phyloP scores from a whole-genome alignment of 2,113 vertebrate species.

The Dissostichus mawsoni region DNA sequence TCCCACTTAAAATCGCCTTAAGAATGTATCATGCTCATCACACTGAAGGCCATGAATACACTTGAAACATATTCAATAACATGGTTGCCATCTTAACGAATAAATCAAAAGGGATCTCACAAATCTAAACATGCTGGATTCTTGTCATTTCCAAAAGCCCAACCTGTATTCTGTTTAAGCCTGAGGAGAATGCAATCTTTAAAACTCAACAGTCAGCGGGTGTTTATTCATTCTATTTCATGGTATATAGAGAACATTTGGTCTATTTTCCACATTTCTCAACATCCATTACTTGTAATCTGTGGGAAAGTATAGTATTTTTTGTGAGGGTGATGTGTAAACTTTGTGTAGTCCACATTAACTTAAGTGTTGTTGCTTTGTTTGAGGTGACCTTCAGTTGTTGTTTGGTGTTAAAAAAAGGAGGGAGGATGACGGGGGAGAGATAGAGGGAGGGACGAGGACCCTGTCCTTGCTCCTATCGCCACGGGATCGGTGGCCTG shows the following conservation, averaged over 20 bases:
- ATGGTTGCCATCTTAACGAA: not conserved
- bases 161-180: too few relatives aligned
- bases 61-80: constrained; percentile 1
- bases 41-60: not conserved
- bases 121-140: not conserved
- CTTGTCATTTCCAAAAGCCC: too few relatives aligned
- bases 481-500: constrained; percentile 81
- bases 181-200: not conserved
- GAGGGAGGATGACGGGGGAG: constrained; percentile 52
- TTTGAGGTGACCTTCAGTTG: constrained; percentile 79
- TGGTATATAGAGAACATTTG: not conserved
- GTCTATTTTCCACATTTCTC: too few relatives aligned
- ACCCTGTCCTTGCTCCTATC: constrained; percentile 86
- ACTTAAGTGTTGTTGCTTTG: constrained; percentile 65
- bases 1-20: not conserved
- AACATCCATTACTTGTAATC: not conserved
- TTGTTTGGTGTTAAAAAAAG: constrained; percentile 67
- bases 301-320: not conserved
- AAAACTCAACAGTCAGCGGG: not conserved
- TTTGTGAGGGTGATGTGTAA: constrained; percentile 15
- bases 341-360: constrained; percentile 51
- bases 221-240: not conserved
- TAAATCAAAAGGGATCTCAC: not conserved
- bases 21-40: not conserved
- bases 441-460: constrained; percentile 64